Evolutionary conservation across 1,140 invertebrate species (phyloP), one percentile per base, ranked within the genome.

Genomic region (Galleria mellonella): DNA sequence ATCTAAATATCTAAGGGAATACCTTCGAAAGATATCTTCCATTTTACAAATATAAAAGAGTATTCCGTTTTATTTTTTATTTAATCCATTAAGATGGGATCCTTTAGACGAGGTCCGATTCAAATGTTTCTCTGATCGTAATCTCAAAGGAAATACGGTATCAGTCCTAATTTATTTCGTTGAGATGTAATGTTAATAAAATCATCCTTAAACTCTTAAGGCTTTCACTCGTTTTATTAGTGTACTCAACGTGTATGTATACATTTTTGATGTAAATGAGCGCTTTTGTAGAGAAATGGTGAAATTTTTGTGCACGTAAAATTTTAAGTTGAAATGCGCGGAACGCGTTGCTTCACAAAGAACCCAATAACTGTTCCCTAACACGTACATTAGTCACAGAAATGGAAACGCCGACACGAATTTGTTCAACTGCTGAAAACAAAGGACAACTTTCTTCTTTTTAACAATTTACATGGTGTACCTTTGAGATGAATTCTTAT

Each of bases 361-460:
- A 51, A 54, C 31, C 14, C 40, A 62, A 56, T 70, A 66, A 73
- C 69, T 60, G 69, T 60, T 70, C 62, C 60, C 55, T 59, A 68
- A 73, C 63, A 67, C 55, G 45, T 47, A 43, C 57, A 81, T 83
- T 81, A 68, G 74, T 81, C 60, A 72, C 70, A 68, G 60, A 48
- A 42, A 54, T 62, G 56, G 72, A 68, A 76, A 78, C 71, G 55
- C 60, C 62, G 55, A 32, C 42, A 52, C 55, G 43, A 42, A 67
- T 77, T 77, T 73, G 65, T 65, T 75, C 62, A 58, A 68, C 47
- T 45, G 31, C 57, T 61, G 66, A 70, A 79, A 79, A 79, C 72
- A 78, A 78, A 63, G 62, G 38, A 51, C 10, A 46, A 64, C 72
- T 82, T 78, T 78, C 72, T 66, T 68, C 52, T 35, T 41, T 40